phyloP scores from a whole-genome alignment of 2,113 vertebrate genomes.

The Nipponia nippon region DNA sequence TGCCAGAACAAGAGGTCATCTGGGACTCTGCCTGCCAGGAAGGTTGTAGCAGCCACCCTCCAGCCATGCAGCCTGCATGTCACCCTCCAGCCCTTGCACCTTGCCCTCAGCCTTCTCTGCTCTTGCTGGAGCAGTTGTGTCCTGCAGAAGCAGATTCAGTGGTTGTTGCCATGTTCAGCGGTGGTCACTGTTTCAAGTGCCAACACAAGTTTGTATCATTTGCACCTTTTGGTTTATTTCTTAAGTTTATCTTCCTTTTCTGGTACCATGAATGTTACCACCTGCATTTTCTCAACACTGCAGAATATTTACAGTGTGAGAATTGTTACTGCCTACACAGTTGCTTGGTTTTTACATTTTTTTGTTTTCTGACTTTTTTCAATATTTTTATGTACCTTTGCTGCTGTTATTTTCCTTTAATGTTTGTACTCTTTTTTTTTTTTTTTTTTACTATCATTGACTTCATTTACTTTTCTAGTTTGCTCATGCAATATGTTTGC shows the following conservation, averaged over 20 bases:
- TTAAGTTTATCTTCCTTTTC: neutral
- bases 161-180: neutral
- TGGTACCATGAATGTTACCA: neutral
- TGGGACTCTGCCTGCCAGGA: neutral
- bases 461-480: neutral
- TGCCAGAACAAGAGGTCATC: neutral
- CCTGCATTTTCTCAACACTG: neutral
- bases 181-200: neutral
- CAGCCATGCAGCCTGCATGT: fast-evolving
- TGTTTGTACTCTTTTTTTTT: neutral
- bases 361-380: neutral
- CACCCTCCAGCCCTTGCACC: neutral
- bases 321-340: neutral
- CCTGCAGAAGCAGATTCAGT: neutral
- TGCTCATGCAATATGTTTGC: neutral
- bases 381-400: neutral
- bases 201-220: neutral
- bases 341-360: neutral
- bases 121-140: neutral
- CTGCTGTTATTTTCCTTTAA: neutral
- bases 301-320: neutral
- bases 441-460: neutral
- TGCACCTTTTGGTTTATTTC: neutral
- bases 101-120: neutral
- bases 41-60: neutral